Conservation (phyloP, 2,797 vertebrate species). For the Merluccius polli region DNA sequence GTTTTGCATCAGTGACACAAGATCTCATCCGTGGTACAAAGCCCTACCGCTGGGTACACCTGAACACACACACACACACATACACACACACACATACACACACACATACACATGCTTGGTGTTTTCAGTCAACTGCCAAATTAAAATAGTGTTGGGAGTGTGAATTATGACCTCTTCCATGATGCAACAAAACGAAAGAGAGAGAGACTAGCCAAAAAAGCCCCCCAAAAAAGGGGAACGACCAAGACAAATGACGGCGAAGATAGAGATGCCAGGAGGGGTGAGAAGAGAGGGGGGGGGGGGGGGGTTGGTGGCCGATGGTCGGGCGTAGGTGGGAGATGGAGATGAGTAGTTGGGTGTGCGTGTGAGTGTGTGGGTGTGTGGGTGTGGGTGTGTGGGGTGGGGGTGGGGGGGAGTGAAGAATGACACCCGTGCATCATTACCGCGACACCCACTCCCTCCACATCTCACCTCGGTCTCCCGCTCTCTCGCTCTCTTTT, state of each 20-base stretch:
- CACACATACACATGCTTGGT: background rate
- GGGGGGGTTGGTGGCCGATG: constrained; percentile 34
- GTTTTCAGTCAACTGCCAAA: background rate
- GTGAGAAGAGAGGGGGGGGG: constrained; percentile 15
- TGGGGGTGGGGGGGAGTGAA: background rate
- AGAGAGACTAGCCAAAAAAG: background rate
- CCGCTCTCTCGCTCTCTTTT: constrained; percentile 25
- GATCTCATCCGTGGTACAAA: background rate
- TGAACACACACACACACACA: background rate
- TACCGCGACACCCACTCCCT: constrained; percentile 51
- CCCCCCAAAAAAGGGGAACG: constrained; percentile 9
- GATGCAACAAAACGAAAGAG: constrained; percentile 65
- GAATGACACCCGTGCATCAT: constrained; percentile 58
- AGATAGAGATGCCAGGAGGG: constrained; percentile 11
- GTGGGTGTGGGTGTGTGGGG: background rate
- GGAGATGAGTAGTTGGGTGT: background rate
- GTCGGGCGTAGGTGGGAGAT: background rate
- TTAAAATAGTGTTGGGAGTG: constrained; percentile 12
- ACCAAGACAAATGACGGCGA: constrained; percentile 29
- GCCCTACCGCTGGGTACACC: background rate
- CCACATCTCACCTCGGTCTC: background rate
- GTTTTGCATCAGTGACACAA: background rate
- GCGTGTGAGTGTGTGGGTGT: too few species aligned
- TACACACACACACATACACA: background rate
- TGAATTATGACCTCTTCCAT: constrained; percentile 50